These are phyloP conservation scores for Spilosoma lubricipeda DNA, from an alignment of 2,888 invertebrate species.

Conservation along the genomic window DNA sequence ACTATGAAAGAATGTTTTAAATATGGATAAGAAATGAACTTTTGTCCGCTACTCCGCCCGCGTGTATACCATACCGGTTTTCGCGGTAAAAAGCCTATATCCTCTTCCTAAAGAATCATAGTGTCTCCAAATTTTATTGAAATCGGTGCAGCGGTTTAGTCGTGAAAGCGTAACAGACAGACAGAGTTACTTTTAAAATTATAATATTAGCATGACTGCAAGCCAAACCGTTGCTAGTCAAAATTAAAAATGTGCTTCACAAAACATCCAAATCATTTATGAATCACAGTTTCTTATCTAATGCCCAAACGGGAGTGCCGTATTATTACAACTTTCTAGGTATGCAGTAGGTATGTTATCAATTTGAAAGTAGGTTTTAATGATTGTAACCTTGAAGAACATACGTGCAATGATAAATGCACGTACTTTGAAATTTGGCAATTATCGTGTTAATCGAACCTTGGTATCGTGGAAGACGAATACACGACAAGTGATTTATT, in stretches of 20 bases:
- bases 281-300: conserved; percentile 4
- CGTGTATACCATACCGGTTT: too few relatives aligned
- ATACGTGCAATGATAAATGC: neutral
- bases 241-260: neutral
- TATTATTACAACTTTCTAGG: conserved; percentile 5
- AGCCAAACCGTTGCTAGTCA: neutral
- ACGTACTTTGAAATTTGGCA: neutral
- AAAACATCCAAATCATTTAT: neutral
- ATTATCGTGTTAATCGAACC: neutral
- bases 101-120: too few relatives aligned
- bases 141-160: too few relatives aligned
- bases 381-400: neutral
- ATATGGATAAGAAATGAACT: too few relatives aligned
- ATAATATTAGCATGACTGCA: neutral
- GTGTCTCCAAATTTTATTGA: too few relatives aligned
- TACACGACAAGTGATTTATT: neutral
- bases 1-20: too few relatives aligned
- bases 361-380: neutral
- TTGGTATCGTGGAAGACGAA: neutral
- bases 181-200: too few relatives aligned
- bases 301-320: neutral
- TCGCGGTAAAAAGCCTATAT: too few relatives aligned
- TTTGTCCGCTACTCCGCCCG: too few relatives aligned
- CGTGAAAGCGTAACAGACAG: too few relatives aligned
- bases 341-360: neutral